Evolutionary conservation across 2,888 invertebrate genomes (phyloP).

Genomic region (Labia minor): DNA sequence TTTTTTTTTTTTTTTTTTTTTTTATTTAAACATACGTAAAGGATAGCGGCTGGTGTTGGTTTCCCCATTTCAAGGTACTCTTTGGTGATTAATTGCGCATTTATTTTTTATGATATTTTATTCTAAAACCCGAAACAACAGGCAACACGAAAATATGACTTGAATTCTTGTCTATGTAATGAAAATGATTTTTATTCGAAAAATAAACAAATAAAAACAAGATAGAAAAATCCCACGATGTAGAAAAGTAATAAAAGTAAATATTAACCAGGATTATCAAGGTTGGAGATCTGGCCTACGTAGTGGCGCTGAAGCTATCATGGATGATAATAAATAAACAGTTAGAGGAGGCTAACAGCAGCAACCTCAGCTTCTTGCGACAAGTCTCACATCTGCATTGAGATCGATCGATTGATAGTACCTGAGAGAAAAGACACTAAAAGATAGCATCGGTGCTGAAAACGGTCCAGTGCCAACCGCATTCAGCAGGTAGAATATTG

Average conservation of each 20-base stretch:
- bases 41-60: background rate
- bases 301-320: slow-evolving; percentile 1
- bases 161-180: background rate
- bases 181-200: background rate
- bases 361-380: background rate
- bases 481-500: background rate
- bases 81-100: background rate
- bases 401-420: background rate
- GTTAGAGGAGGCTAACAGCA: slow-evolving; percentile 5
- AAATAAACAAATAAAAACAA: background rate
- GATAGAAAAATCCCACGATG: slow-evolving; percentile 13
- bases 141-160: slow-evolving; percentile 2
- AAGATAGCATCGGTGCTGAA: slow-evolving; percentile 13
- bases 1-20: too few relatives aligned
- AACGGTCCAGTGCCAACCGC: background rate
- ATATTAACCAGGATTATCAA: slow-evolving; percentile 1
- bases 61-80: slow-evolving; percentile 7
- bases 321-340: slow-evolving; percentile 13
- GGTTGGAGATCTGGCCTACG: background rate
- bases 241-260: slow-evolving; percentile 7
- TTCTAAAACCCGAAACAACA: background rate
- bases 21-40: background rate
- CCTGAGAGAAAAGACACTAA: slow-evolving; percentile 13
- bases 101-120: slow-evolving; percentile 3
- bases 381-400: background rate